Conservation (phyloP, 2,797 vertebrate species). For the Cryptoblepharus egeriae region DNA sequence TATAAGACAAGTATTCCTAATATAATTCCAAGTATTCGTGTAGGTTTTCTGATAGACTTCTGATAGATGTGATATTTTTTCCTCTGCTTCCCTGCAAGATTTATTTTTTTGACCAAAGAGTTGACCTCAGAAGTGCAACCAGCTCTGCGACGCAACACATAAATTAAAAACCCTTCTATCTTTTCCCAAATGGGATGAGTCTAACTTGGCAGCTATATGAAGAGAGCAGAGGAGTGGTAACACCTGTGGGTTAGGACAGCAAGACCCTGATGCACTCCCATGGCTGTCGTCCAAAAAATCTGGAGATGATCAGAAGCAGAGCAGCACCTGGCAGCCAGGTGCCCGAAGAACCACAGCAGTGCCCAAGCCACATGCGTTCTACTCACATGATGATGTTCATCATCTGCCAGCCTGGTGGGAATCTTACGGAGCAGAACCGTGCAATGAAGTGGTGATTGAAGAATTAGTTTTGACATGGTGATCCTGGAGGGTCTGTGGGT, state of each 20-base stretch:
- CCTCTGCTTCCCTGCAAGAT: background rate
- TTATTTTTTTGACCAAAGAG: background rate
- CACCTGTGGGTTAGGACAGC: background rate
- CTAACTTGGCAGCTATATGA: background rate
- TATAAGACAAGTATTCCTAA: too few relatives aligned
- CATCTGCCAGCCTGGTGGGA: too few relatives aligned
- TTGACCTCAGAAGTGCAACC: background rate
- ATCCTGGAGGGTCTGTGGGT: too few relatives aligned
- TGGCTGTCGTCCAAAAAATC: background rate
- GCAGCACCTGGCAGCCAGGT: background rate
- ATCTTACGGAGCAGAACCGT: background rate
- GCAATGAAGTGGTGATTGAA: background rate
- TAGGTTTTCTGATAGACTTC: too few relatives aligned
- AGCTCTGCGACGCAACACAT: background rate
- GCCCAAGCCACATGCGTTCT: background rate
- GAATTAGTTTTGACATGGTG: too few relatives aligned
- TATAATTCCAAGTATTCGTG: too few relatives aligned
- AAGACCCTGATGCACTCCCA: background rate
- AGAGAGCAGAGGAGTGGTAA: background rate
- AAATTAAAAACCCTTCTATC: background rate
- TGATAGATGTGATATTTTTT: background rate
- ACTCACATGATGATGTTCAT: too few relatives aligned
- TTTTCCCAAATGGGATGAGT: background rate
- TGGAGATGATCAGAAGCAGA: background rate
- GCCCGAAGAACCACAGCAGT: too few relatives aligned